Conservation (phyloP, 1,140 invertebrate genomes). For the Theocolax elegans region DNA sequence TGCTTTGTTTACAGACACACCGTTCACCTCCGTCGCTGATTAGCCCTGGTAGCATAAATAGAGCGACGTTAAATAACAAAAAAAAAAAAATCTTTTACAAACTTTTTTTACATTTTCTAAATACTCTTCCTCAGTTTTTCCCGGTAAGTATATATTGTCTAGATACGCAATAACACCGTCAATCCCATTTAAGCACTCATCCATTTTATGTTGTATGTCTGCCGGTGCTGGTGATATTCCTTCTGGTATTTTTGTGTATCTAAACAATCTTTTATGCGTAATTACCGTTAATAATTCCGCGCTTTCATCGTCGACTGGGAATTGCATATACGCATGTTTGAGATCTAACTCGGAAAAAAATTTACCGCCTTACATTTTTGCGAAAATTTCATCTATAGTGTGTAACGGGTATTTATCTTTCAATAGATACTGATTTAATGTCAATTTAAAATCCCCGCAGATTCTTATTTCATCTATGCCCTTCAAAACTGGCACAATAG, state of each 20-base stretch:
- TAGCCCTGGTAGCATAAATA: no score
- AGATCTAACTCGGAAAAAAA: slow-evolving; percentile 26
- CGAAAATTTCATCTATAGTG: slow-evolving; percentile 14
- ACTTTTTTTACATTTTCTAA: slow-evolving; percentile 20
- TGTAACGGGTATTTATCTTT: slow-evolving; percentile 8
- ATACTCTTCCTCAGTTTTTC: slow-evolving; percentile 10
- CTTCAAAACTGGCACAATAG: slow-evolving; percentile 62
- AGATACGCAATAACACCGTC: slow-evolving; percentile 38
- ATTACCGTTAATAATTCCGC: slow-evolving; percentile 30
- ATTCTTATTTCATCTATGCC: slow-evolving; percentile 55
- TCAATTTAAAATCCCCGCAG: slow-evolving; percentile 46
- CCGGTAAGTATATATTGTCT: slow-evolving; percentile 39
- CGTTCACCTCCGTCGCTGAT: no score
- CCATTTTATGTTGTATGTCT: slow-evolving; percentile 62
- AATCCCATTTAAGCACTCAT: slow-evolving; percentile 51
- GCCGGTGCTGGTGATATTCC: slow-evolving; percentile 55
- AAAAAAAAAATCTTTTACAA: no score
- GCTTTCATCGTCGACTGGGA: slow-evolving; percentile 26
- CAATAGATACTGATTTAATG: slow-evolving; percentile 35
- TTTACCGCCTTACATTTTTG: neutral
- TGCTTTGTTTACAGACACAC: no score
- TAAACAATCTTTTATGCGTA: slow-evolving; percentile 48
- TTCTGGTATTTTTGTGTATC: slow-evolving; percentile 51
- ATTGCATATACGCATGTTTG: slow-evolving; percentile 38
- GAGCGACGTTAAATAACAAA: no score